Conservation (phyloP, 92 coral and sea anemone species). For the Bergia sp. region DNA sequence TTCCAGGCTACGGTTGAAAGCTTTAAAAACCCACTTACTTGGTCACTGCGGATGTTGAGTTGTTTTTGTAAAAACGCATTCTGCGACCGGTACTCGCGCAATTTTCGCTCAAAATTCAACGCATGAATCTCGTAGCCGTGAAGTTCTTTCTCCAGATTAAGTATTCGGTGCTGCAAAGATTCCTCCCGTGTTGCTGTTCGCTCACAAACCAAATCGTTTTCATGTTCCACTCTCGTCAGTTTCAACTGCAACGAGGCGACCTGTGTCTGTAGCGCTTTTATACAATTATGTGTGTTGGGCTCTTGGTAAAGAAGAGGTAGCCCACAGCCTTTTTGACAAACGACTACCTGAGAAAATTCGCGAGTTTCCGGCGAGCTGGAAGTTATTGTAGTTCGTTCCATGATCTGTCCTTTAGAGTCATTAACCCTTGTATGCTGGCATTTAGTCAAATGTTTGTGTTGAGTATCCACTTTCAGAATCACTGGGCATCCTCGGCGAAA, state of each 20-base stretch:
- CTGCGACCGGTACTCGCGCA: slow-evolving; percentile 94
- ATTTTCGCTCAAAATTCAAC: slow-evolving; percentile 90
- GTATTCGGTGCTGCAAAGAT: slow-evolving; percentile 88
- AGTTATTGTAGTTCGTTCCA: slow-evolving; percentile 63
- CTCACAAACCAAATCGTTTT: slow-evolving; percentile 87
- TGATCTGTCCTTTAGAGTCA: slow-evolving; percentile 76
- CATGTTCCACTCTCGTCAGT: slow-evolving; percentile 90
- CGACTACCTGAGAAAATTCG: slow-evolving; percentile 83
- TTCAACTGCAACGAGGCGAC: slow-evolving; percentile 94
- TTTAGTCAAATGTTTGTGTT: slow-evolving; percentile 80
- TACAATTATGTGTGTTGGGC: slow-evolving; percentile 85
- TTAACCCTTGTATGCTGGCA: slow-evolving; percentile 83
- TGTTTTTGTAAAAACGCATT: slow-evolving; percentile 83
- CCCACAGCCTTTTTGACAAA: slow-evolving; percentile 98
- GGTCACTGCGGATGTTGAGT: slow-evolving; percentile 78
- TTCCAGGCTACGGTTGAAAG: slow-evolving; percentile 43
- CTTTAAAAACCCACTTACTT: slow-evolving; percentile 77
- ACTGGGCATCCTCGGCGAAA: slow-evolving; percentile 90
- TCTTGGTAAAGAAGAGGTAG: slow-evolving; percentile 85
- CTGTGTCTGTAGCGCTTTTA: slow-evolving; percentile 89
- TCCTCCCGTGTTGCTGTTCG: slow-evolving; percentile 90
- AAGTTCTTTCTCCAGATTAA: slow-evolving; percentile 93
- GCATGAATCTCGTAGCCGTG: slow-evolving; percentile 94
- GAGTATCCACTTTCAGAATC: slow-evolving; percentile 76
- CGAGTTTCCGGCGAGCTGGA: slow-evolving; percentile 87